Evolutionary conservation across 2,797 vertebrate species (phyloP), one percentile per base, ranked within the genome.

Genomic region (Mycteria americana): DNA sequence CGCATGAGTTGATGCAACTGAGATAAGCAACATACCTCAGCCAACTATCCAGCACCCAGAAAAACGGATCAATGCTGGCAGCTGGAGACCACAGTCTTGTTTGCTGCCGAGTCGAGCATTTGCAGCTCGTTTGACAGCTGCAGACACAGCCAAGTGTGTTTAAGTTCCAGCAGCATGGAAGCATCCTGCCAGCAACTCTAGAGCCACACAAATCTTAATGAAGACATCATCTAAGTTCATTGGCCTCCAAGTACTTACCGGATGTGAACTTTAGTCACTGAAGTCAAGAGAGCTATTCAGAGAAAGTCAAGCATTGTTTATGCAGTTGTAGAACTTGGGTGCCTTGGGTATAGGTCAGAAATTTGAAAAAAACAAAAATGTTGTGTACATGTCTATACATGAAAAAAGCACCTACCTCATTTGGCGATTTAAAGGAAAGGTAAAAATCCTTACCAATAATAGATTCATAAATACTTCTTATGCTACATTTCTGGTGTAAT

Each of bases 341-440:
- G 46, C 15, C 25, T 65, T 28, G 21, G 11, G 27, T 39, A 37
- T 17, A 35, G 0, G 0, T 7, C 27, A 41, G 24, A 92, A 89
- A 77, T 41, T 5, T 43, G 11, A 65, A 62, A 11, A 25, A 50
- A 62, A 33, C 1, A 12, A 41, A 85, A 48, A 17, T 18, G 16
- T 4, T 57, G 7, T 41, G n/a, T 23, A 46, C 5, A 7, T 53
- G 22, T 8, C 23, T 41, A 15, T 7, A 35, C 0, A 1, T 41
- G 33, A 65, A 67, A 64, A 60, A 62, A 33, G 3, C 2, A 4
- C 10, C 37, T 57, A 21, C 35, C 7, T 73, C 7, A 69, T 64
- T 12, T 18, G 21, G 6, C 46, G 25, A 56, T 59, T 82, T 31
- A 83, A 83, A 88, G 37, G 19, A 84, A 30, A 57, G 15, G 10